Evolutionary conservation across 2,888 invertebrate genomes (phyloP).

Genomic region (Dryomyza anilis): DNA sequence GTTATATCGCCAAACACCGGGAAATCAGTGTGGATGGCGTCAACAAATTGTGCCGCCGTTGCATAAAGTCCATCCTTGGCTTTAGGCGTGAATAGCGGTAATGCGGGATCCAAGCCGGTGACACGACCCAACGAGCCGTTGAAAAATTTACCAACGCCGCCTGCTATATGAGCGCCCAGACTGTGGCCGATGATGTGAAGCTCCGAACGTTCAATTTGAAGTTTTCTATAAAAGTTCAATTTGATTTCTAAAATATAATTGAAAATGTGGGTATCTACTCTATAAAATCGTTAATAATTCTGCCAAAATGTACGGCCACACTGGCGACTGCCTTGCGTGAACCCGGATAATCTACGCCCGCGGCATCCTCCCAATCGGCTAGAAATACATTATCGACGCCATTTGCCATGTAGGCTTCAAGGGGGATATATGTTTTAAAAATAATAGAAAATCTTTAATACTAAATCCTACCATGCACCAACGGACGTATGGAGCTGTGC

Average conservation of each 20-base stretch:
- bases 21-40: conserved; percentile 58
- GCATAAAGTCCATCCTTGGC: conserved; percentile 49
- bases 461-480: conserved; percentile 44
- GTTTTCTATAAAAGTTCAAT: conserved; percentile 34
- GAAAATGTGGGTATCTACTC: no score
- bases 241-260: background rate
- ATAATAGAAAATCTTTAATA: background rate
- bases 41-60: conserved; percentile 54
- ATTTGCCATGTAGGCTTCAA: conserved; percentile 52
- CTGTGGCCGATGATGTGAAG: conserved; percentile 59
- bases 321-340: conserved; percentile 46
- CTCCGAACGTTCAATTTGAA: conserved; percentile 34
- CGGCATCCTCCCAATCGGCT: conserved; percentile 57
- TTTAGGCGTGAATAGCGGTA: conserved; percentile 53
- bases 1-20: conserved; percentile 55
- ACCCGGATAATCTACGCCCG: conserved; percentile 48
- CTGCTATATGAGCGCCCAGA: conserved; percentile 56
- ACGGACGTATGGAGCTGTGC: conserved; percentile 50
- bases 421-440: background rate
- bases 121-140: conserved; percentile 54
- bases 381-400: conserved; percentile 50
- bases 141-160: conserved; percentile 52
- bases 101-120: conserved; percentile 59
- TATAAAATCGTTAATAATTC: conserved; percentile 47
- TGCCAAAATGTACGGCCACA: conserved; percentile 45